Percentiles rank a stretch among this genome's conserved stretches.
Evolutionary conservation across 1,140 invertebrate genomes (phyloP).

Genomic region (Orius insidiosus): DNA sequence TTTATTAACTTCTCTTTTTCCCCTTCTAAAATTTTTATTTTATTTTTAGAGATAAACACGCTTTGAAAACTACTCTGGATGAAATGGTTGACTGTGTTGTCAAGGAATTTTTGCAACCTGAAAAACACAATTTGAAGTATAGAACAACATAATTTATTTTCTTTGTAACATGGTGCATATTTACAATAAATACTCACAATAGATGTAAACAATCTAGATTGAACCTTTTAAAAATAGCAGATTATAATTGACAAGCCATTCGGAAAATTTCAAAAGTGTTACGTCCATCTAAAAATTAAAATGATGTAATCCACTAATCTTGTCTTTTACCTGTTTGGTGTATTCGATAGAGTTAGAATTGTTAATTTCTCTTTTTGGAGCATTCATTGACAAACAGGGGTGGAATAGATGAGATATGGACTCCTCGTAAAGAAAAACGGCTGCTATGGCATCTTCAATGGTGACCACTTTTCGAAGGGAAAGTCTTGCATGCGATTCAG

Average conservation of each 20-base stretch:
- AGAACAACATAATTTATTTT: constrained; percentile 4
- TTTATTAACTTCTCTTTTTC: constrained; percentile 7
- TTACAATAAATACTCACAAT: neutral
- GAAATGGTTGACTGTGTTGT: constrained; percentile 63
- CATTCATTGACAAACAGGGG: no score
- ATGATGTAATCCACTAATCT: no score
- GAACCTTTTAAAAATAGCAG: no score
- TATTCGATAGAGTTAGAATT: no score
- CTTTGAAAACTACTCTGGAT: constrained; percentile 41
- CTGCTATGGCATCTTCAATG: constrained; percentile 17
- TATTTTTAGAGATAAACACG: constrained; percentile 44
- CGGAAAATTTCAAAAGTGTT: no score
- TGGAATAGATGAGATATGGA: constrained; percentile 5
- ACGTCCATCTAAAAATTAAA: no score
- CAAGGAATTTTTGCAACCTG: constrained; percentile 63
- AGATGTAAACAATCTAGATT: no score
- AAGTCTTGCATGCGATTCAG: constrained; percentile 19
- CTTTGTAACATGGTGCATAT: neutral
- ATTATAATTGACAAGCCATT: no score
- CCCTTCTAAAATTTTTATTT: constrained; percentile 17
- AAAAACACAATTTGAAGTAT: constrained; percentile 44
- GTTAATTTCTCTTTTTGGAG: no score
- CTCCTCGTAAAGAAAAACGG: constrained; percentile 19
- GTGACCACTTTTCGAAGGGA: constrained; percentile 14
- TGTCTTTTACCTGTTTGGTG: no score